A percentile compares a stretch with the other conserved stretches of the same genome.
phyloP scores from a whole-genome alignment of 2,113 vertebrate genomes.

The Dromiciops gliroides region DNA sequence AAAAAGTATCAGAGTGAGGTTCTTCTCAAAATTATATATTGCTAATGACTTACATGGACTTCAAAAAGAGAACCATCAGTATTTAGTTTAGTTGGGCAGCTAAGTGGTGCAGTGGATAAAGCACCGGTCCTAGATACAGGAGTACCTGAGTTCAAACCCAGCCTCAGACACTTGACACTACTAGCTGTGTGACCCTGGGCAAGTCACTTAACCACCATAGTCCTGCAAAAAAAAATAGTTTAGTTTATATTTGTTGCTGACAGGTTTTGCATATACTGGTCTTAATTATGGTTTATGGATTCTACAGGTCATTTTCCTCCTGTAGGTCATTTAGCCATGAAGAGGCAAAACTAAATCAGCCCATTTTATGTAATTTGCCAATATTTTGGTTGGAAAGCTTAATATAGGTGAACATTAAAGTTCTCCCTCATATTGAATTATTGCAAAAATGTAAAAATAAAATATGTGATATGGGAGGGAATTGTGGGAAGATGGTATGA shows the following conservation, averaged over 20 bases:
- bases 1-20: neutral
- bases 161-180: no score
- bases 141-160: no score
- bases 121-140: no score
- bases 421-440: no score
- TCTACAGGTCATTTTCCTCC: neutral
- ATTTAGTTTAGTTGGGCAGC: no score
- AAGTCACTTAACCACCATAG: no score
- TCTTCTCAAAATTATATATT: neutral
- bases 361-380: neutral
- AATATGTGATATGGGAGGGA: neutral
- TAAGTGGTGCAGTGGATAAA: no score
- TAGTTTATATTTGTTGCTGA: neutral
- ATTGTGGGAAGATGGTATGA: neutral
- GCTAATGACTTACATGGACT: neutral
- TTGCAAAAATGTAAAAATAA: no score
- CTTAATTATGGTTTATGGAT: neutral
- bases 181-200: no score
- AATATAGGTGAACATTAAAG: neutral
- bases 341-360: neutral
- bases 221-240: no score
- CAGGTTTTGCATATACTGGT: neutral
- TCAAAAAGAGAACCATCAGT: neutral
- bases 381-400: neutral
- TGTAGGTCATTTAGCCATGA: neutral